phyloP scores from a whole-genome alignment of 2,113 vertebrate genomes.

The Rhodinocichla rosea region DNA sequence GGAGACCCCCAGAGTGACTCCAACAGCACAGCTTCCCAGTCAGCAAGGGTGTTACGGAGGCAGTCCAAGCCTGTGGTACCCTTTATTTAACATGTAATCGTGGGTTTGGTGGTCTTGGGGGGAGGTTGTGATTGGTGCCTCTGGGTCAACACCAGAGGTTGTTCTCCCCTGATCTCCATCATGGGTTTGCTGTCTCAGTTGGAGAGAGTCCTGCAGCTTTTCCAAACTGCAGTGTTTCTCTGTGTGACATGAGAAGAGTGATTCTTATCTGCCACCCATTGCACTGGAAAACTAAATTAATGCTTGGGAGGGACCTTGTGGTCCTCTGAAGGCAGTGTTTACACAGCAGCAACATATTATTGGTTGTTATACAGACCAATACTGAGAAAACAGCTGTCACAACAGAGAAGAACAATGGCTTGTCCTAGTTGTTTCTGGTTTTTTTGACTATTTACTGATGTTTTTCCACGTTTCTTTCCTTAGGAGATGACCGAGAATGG shows the following conservation, averaged over 20 bases:
- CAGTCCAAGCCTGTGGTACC: slow-evolving; percentile 87
- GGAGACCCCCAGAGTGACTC: slow-evolving; percentile 69
- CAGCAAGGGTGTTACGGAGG: slow-evolving; percentile 68
- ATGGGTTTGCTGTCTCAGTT: neutral
- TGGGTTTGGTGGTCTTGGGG: neutral
- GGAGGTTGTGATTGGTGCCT: neutral
- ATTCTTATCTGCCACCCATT: neutral
- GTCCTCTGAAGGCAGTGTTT: neutral
- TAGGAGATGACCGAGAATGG: slow-evolving; percentile 98
- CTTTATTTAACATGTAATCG: neutral
- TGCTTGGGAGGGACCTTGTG: neutral
- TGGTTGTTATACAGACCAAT: neutral
- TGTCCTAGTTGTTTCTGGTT: neutral
- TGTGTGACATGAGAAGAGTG: neutral
- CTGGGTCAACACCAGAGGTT: neutral
- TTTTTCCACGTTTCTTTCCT: slow-evolving; percentile 1
- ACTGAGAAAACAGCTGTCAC: slow-evolving; percentile 44
- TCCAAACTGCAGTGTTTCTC: neutral
- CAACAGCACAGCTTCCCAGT: slow-evolving; percentile 38
- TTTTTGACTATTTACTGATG: neutral
- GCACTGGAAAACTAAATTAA: neutral
- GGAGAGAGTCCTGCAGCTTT: neutral
- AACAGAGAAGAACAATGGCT: slow-evolving; percentile 23
- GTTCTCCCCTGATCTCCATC: neutral
- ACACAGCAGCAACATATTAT: neutral